Conservation (phyloP, 2,113 vertebrate genomes). For the Trichomycterus rosablanca region DNA sequence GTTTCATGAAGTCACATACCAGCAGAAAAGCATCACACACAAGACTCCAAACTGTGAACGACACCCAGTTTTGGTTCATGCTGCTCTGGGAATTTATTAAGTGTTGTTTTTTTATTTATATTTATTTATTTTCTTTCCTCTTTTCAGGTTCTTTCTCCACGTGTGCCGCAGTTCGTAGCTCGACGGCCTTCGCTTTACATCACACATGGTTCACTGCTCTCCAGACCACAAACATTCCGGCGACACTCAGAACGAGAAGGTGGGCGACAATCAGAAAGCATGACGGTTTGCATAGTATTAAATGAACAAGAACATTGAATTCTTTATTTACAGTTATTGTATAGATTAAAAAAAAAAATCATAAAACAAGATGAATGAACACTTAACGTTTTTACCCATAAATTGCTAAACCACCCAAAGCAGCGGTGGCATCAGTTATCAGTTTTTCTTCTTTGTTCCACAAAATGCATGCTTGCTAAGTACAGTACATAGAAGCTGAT, state of each 20-base stretch:
- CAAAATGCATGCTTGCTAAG: slow-evolving; percentile 96
- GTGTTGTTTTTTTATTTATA: slow-evolving; percentile 53
- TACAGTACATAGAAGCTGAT: slow-evolving; percentile 92
- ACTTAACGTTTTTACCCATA: slow-evolving; percentile 87
- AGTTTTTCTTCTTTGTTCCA: slow-evolving; percentile 75
- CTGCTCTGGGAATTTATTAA: slow-evolving; percentile 90
- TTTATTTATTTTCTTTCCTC: slow-evolving; percentile 54
- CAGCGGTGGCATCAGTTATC: slow-evolving; percentile 73
- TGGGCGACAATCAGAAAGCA: slow-evolving; percentile 90
- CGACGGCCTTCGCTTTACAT: slow-evolving; percentile 59
- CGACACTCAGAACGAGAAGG: slow-evolving; percentile 78
- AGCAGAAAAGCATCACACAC: slow-evolving; percentile 52
- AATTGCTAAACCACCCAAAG: slow-evolving; percentile 86
- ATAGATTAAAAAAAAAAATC: slow-evolving; percentile 93
- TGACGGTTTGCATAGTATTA: slow-evolving; percentile 99
- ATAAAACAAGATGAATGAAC: slow-evolving; percentile 98
- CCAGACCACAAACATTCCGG: slow-evolving; percentile 88
- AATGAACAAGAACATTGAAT: slow-evolving; percentile 98
- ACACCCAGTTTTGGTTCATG: slow-evolving; percentile 84
- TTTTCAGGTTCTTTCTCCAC: slow-evolving; percentile 63
- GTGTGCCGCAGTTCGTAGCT: slow-evolving; percentile 78
- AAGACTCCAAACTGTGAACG: slow-evolving; percentile 64
- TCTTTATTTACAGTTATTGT: slow-evolving; percentile 99
- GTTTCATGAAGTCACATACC: too few species aligned
- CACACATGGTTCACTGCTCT: slow-evolving; percentile 70